Conservation (phyloP, 2,113 vertebrate species). For the Ardeotis arabs region DNA sequence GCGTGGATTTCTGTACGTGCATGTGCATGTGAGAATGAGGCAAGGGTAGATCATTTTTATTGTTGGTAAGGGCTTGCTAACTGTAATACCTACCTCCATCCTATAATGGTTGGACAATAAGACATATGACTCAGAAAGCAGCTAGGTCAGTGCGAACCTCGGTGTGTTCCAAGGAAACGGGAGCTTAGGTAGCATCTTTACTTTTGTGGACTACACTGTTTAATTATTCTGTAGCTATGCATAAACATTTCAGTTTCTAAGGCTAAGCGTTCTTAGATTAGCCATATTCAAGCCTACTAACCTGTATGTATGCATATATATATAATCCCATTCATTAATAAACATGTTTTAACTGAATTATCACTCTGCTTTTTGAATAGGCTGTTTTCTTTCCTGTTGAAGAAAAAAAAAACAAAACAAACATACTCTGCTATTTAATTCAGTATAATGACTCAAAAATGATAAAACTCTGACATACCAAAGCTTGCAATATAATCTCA, state of each 20-base stretch:
- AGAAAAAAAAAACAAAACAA: background rate
- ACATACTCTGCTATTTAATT: background rate
- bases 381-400: background rate
- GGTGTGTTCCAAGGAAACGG: background rate
- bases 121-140: background rate
- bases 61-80: background rate
- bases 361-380: background rate
- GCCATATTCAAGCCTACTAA: background rate
- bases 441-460: background rate
- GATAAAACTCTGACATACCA: background rate
- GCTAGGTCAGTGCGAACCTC: background rate
- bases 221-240: fast-evolving
- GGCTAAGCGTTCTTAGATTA: background rate
- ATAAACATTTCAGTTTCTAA: background rate
- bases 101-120: background rate
- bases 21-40: background rate
- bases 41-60: background rate
- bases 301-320: background rate
- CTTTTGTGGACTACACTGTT: background rate
- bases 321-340: background rate
- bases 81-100: background rate
- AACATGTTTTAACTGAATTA: background rate
- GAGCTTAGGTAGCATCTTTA: background rate
- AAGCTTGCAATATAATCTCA: background rate
- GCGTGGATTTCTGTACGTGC: background rate